A percentile compares a stretch with the other conserved stretches of the same genome.
Conservation (phyloP, 30 jellyfish, hydroid and myxozoan genomes). For the Catostylus mosaicus region DNA sequence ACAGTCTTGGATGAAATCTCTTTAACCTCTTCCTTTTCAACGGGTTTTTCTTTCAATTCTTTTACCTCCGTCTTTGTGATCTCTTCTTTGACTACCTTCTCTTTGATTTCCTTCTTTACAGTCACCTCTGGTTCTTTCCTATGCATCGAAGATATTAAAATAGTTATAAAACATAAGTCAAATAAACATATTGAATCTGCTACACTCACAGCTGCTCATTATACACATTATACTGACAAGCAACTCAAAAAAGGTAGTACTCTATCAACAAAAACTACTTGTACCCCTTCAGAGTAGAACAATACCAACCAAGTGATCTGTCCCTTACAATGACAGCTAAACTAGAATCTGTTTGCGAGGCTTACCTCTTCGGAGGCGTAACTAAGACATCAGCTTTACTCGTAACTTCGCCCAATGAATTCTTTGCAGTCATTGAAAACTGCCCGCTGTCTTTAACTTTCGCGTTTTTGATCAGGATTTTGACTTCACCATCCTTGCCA, state of each 20-base stretch:
- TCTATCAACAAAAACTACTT: too few species aligned
- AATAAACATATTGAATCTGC: neutral
- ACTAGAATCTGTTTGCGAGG: too few species aligned
- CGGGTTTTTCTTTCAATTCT: neutral
- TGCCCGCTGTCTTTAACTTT: constrained; percentile 76
- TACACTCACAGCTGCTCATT: too few species aligned
- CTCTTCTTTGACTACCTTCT: neutral
- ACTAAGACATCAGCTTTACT: constrained; percentile 46
- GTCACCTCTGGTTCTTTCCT: neutral
- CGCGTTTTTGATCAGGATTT: constrained; percentile 57
- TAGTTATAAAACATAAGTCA: neutral
- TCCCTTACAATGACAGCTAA: too few species aligned
- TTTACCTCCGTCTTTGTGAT: neutral
- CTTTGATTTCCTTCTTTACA: neutral
- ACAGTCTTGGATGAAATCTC: constrained; percentile 14
- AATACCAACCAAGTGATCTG: too few species aligned
- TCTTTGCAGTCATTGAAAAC: constrained; percentile 62
- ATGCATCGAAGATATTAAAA: neutral
- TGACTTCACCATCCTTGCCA: constrained; percentile 47
- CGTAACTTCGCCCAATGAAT: constrained; percentile 72
- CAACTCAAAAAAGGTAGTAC: too few species aligned
- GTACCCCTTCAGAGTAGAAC: too few species aligned
- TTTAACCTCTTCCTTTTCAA: neutral
- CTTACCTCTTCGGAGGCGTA: constrained; percentile 25
- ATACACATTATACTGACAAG: too few species aligned